Base-by-base conservation (phyloP, 2,888 invertebrate genomes). In the Parasteatoda lunata region DNA sequence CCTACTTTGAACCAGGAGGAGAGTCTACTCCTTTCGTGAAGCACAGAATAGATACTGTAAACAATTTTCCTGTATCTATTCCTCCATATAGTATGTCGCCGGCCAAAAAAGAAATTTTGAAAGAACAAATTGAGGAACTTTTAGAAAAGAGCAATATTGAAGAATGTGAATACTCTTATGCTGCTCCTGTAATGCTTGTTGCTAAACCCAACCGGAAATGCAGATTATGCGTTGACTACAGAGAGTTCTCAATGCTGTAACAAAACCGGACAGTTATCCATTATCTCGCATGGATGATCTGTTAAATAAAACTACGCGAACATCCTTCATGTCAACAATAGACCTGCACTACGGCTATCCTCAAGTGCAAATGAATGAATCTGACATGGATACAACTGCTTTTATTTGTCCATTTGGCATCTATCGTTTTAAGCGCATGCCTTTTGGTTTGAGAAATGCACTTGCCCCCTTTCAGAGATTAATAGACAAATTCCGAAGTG, bases 331-430 rank as follows among this genome's bases (percentile, higher is more conserved):
- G 64, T 54, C 59, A 54, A 54, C 59, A 0, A 0, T 54, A 30
- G 75, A 75, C n/a, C 5, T 75, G 8, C 52, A 6, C 3, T 5
- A 1, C 7, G 75, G 54, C 1, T 75, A 75, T 51, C 75, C 52
- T 6, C 59, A 75, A 64, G 4, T 59, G 6, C 3, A 73, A n/a
- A 45, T 59, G 1, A 1, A 59, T 59, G 5, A 5, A 59, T 5
- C 51, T 8, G 47, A 54, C 4, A 8, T 5, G n/a, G n/a, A n/a
- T n/a, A n/a, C n/a, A n/a, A n/a, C n/a, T n/a, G n/a, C n/a, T 3
- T 75, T 54, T 30, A 48, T 45, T 0, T 75, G 75, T 30, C 75
- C 75, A 1, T 75, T 59, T 75, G 75, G 75, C 6, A 75, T 45
- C 0, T 75, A 3, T 54, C 3, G 59, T 8, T 75, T n/a, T n/a